Base-by-base conservation (phyloP, 2,797 vertebrate species). In the Gymnothorax reevesii region DNA sequence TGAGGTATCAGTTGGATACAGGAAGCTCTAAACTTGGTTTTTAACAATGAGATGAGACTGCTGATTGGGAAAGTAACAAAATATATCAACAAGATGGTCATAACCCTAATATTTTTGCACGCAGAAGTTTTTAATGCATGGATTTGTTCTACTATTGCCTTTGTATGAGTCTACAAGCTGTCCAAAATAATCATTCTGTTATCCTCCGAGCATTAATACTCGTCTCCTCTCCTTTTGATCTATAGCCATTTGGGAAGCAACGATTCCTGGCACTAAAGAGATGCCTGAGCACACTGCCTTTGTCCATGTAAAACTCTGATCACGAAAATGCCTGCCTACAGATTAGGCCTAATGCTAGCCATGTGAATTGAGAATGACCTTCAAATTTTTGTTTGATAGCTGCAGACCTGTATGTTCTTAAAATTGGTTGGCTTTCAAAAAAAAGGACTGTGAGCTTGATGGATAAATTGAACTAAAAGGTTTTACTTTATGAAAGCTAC, bases 241-340 rank as follows among this genome's bases (percentile, higher is more conserved):
- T 25, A n/a, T 12, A 75, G 22, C 75, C 22, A 52, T 22, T 7
- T 4, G 49, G 9, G 33, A 79, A 52, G 59, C 66, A 33, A 57
- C 25, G 25, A 83, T 73, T 27, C 33, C 62, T 82, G 52, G 77
- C 22, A 10, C 62, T 83, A 64, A 69, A 83, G 9, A 27, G 83
- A 60, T 10, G 8, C 20, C 42, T 86, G 86, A 64, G 55, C 7
- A 20, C 2, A n/a, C 86, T 83, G 22, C 80, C 13, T 87, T 88
- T 88, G 88, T 80, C 89, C 88, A 89, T 90, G 84, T 89, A 86
- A 88, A 84, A 87, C 88, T 77, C 66, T 89, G 83, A 87, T 89
- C 83, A 83, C 84, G 89, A 83, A 87, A 89, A 88, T 85, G 80
- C 86, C 88, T 87, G 88, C 86, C 87, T 86, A 88, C 88, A 86